Percentiles rank a stretch among this genome's conserved stretches.
Conservation (phyloP, 2,113 vertebrate genomes). For the Hyperoodon ampullatus region DNA sequence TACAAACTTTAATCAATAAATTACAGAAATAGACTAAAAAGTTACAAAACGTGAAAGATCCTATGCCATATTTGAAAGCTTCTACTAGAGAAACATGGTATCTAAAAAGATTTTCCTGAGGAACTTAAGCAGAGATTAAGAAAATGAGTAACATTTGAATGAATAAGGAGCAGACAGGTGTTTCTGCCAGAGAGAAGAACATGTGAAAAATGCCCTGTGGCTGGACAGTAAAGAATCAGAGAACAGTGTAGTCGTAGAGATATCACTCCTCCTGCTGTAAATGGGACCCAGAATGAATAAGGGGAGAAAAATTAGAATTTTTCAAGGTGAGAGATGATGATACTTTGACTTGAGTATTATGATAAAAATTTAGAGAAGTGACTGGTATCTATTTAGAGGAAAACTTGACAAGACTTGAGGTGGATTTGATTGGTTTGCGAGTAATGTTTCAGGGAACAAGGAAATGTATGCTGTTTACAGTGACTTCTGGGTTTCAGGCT, state of each 20-base stretch:
- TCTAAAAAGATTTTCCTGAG: background rate
- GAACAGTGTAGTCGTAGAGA: background rate
- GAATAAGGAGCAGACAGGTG: background rate
- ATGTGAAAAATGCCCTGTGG: background rate
- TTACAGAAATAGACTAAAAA: background rate
- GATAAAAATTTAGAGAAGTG: background rate
- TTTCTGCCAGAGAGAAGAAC: background rate
- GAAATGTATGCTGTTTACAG: background rate
- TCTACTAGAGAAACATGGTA: background rate
- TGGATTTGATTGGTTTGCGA: background rate
- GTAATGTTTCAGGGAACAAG: background rate
- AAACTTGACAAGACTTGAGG: background rate
- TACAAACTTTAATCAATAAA: background rate
- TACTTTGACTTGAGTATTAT: background rate
- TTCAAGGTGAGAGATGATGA: background rate
- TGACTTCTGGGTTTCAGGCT: background rate
- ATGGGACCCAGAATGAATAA: background rate
- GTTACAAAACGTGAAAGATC: background rate
- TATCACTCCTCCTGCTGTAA: background rate
- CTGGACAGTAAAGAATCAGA: background rate
- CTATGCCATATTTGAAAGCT: background rate
- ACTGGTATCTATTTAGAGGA: background rate
- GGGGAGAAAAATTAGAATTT: background rate
- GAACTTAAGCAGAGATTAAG: background rate
- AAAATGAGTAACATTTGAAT: background rate